phyloP scores from a whole-genome alignment of 2,113 vertebrate genomes.

The Oenanthe oenanthe region DNA sequence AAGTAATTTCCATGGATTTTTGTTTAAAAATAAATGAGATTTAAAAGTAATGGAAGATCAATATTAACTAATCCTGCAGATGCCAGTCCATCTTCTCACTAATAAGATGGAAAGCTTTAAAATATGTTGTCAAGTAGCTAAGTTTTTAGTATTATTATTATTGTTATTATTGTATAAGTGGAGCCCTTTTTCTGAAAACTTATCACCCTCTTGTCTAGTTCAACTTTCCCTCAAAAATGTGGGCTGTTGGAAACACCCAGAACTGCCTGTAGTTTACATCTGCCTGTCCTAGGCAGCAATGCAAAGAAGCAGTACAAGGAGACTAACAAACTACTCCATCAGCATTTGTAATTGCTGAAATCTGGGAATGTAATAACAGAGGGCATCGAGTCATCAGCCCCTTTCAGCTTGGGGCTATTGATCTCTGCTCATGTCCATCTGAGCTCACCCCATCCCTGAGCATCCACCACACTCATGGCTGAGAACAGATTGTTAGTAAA shows the following conservation, averaged over 20 bases:
- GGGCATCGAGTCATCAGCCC: not conserved
- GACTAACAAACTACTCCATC: not conserved
- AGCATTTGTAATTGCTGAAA: not conserved
- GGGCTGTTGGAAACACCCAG: not conserved
- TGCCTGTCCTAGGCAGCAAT: not conserved
- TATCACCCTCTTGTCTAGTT: not conserved
- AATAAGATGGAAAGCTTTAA: not conserved
- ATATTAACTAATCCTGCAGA: not conserved
- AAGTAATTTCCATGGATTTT: not conserved
- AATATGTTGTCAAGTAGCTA: not conserved
- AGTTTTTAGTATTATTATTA: too few species aligned
- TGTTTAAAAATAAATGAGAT: not conserved
- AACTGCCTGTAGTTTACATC: not conserved
- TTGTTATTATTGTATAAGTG: not conserved
- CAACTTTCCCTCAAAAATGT: not conserved
- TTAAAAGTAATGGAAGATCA: not conserved
- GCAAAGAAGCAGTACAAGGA: not conserved
- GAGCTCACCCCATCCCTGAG: not conserved
- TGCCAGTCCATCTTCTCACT: not conserved
- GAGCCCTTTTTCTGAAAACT: not conserved
- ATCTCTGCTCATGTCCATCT: not conserved
- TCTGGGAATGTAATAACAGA: not conserved
- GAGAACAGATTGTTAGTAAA: not conserved
- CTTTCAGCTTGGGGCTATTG: too few species aligned
- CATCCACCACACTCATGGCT: not conserved